A percentile compares a stretch with the other conserved stretches of the same genome.
phyloP scores from a whole-genome alignment of 2,113 vertebrate species.

The Chionis minor region DNA sequence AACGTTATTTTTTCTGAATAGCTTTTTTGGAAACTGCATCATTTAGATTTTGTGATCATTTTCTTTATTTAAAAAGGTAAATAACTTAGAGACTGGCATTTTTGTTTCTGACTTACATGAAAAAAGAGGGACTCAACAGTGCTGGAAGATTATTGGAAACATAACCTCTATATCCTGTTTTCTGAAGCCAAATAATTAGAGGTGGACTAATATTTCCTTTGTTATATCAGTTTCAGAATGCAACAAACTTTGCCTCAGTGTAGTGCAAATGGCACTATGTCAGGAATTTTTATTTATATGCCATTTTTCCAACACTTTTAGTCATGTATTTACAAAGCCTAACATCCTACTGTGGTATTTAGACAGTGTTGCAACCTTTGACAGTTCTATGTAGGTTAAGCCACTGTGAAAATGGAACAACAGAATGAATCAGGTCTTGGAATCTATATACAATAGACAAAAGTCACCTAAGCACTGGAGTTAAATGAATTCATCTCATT shows the following conservation, averaged over 20 bases:
- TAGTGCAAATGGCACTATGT: not conserved
- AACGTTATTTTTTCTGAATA: not conserved
- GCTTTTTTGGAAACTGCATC: not conserved
- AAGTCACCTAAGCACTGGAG: not conserved
- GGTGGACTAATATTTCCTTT: not conserved
- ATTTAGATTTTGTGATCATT: conserved; percentile 5
- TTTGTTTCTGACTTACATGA: not conserved
- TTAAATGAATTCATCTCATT: not conserved
- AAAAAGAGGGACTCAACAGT: not conserved
- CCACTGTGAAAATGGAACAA: not conserved
- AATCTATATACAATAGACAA: not conserved
- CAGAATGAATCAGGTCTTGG: not conserved
- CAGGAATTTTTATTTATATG: not conserved
- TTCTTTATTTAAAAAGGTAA: conserved; percentile 8
- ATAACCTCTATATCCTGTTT: not conserved
- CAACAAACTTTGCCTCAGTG: not conserved
- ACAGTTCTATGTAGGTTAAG: not conserved
- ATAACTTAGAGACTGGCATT: not conserved
- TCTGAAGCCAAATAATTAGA: not conserved
- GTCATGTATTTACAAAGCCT: not conserved
- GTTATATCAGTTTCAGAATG: not conserved
- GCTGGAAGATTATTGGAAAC: not conserved
- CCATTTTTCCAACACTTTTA: not conserved
- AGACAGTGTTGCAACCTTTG: not conserved
- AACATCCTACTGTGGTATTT: not conserved